phyloP scores from a whole-genome alignment of 2,113 vertebrate species.

The Microtus ochrogaster region DNA sequence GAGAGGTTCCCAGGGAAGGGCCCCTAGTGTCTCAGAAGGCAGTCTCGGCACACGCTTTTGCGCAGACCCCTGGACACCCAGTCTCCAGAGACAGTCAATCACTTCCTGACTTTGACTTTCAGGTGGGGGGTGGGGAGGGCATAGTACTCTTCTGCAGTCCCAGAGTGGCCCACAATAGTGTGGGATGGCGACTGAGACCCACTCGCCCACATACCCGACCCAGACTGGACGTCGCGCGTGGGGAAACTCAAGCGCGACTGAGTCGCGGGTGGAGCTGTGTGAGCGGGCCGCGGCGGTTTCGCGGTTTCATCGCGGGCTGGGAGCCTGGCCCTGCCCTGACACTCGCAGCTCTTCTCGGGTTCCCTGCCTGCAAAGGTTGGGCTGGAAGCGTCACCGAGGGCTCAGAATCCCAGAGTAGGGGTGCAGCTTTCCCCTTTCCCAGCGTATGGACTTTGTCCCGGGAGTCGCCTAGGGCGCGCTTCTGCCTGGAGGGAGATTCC shows the following conservation, averaged over 20 bases:
- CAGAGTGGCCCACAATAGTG: too few relatives aligned
- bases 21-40: not conserved
- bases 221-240: not conserved
- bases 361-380: not conserved
- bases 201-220: not conserved
- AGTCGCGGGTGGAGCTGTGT: not conserved
- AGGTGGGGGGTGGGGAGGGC: not conserved
- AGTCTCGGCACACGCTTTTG: not conserved
- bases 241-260: not conserved
- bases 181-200: not conserved
- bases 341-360: not conserved
- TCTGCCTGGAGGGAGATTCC: not conserved
- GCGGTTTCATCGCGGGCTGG: too few relatives aligned
- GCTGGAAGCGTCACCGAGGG: not conserved
- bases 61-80: not conserved
- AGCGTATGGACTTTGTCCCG: not conserved
- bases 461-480: slow-evolving; percentile 11
- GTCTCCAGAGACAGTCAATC: not conserved
- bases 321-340: not conserved
- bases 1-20: not conserved
- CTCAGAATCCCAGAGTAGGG: not conserved
- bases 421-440: not conserved
- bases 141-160: not conserved
- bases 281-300: not conserved
- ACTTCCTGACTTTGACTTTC: not conserved